Evolutionary conservation across 2,113 vertebrate genomes (phyloP), one percentile per base, ranked within the genome.

Genomic region (Pedetes capensis): DNA sequence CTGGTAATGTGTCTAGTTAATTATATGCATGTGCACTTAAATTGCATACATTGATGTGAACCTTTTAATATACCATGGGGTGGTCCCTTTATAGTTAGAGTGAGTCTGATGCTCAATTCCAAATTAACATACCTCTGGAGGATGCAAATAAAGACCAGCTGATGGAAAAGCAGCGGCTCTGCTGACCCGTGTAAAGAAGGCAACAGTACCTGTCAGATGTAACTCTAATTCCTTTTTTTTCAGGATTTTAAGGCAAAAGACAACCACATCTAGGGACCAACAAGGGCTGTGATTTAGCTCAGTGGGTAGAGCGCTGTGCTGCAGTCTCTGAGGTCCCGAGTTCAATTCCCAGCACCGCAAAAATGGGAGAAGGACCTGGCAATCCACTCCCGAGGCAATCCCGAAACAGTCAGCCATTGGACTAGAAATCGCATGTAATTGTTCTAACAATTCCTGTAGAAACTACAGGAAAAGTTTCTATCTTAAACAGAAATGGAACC

Each of bases 1-100:
- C 25, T 88, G 95, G 44, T 92, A 95, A 75, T 90, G 85, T 95
- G 95, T 95, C 49, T 96, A 93, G 92, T 95, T 94, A 74, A 96
- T 96, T 97, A 95, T 96, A 92, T 97, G 86, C 47, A 6, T 95
- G 75, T 86, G 55, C 96, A 68, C 96, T 87, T 94, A 97, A 96
- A 76, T 91, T 94, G 91, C 91, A 91, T 96, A 97, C 87, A 57
- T 97, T 97, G 96, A 95, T 84, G 76, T 89, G 95, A 91, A 97
- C 91, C 76, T 94, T 95, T 98, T 96, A 37, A 27, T 97, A 89
- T 27, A 18, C 92, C 66, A 68, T 82, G 79, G 89, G 95, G 95
- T 93, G 91, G 47, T 94, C 75, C 86, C 90, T 71, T 93, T 97
- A 95, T 74, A 74, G 95, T 97, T 91, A 89, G 66, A 69, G 78